Conservation (phyloP, 2,797 vertebrate genomes). For the Periophthalmus magnuspinnatus region DNA sequence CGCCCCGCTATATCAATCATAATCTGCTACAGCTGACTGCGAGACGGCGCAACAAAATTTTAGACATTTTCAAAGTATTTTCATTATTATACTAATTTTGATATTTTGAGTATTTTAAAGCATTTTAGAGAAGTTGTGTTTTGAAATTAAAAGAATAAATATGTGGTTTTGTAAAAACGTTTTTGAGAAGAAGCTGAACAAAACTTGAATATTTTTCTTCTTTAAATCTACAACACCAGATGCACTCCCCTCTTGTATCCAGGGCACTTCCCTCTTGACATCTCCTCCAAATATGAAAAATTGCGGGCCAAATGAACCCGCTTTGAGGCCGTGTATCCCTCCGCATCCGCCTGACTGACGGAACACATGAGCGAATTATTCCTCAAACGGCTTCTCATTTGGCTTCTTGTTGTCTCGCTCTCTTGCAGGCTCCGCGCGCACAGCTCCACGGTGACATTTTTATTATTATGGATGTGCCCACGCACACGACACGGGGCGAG, state of each 20-base stretch:
- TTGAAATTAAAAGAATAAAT: background rate
- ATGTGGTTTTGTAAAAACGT: background rate
- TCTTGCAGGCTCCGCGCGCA: conserved; percentile 66
- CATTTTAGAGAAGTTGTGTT: background rate
- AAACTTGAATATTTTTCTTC: background rate
- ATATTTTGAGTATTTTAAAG: background rate
- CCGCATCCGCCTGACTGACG: conserved; percentile 51
- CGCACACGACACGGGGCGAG: conserved; percentile 55
- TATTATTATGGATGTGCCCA: conserved; percentile 75
- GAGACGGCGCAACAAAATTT: conserved; percentile 11
- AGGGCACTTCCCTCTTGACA: conserved; percentile 16
- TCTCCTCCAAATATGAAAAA: conserved; percentile 38
- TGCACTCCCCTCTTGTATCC: conserved; percentile 2
- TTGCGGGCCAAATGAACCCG: conserved; percentile 46
- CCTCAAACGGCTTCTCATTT: conserved; percentile 70
- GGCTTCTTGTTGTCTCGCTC: conserved; percentile 54
- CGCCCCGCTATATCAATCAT: conserved; percentile 66
- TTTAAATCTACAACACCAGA: background rate
- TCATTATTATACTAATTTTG: background rate
- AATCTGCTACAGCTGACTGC: conserved; percentile 24
- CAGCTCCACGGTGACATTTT: conserved; percentile 62
- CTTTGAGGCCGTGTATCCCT: conserved; percentile 23
- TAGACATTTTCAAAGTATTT: background rate
- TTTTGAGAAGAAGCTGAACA: background rate
- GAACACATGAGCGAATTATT: conserved; percentile 54